Evolutionary conservation across 2,113 vertebrate genomes (phyloP), one percentile per base, ranked within the genome.

Genomic region (Ornithorhynchus anatinus): DNA sequence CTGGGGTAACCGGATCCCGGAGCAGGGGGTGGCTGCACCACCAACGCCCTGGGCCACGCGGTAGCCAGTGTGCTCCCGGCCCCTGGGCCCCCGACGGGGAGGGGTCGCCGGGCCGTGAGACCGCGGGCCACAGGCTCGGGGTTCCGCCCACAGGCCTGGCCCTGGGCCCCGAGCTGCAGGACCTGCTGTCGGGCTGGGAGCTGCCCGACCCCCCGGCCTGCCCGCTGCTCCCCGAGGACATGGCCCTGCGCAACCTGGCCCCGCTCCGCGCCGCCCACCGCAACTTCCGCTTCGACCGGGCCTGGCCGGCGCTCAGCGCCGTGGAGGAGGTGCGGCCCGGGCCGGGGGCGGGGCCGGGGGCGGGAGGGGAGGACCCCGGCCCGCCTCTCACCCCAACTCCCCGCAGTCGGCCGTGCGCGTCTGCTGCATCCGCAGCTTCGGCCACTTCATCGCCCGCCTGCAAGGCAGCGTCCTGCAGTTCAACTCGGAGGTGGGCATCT

Each of bases 381-480:
- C 8, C 36, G 11, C 8, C 10, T 20, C 19, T 43, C 10, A 7
- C 22, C 16, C 36, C 53, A 4, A 23, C 23, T 66, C 72, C 32
- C 35, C 32, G 0, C 92, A 99, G 97, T 94, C 95, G 1, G 89
- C 96, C 2, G 90, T 97, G 44, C 92, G 97, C 2, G 89, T 97
- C 67, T 96, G 96, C 88, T 97, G 95, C 86, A 95, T 99, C 35
- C 96, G 97, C 51, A 99, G 97, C 89, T 99, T 98, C 3, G 97
- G 97, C 29, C 97, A 99, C 91, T 99, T 99, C 74, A 92, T 99
- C 0, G 94, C 94, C 16, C 95, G 85, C 81, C 74, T 99, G 85
- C 97, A 97, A 72, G 96, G 96, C 89, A 96, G 97, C 89, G 94
- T 97, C 80, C 91, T 99, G 68, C 97, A 98, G 85, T 99, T 96